Conservation (phyloP, 2,888 invertebrate genomes). For the Enoplolaimus lenunculus region DNA sequence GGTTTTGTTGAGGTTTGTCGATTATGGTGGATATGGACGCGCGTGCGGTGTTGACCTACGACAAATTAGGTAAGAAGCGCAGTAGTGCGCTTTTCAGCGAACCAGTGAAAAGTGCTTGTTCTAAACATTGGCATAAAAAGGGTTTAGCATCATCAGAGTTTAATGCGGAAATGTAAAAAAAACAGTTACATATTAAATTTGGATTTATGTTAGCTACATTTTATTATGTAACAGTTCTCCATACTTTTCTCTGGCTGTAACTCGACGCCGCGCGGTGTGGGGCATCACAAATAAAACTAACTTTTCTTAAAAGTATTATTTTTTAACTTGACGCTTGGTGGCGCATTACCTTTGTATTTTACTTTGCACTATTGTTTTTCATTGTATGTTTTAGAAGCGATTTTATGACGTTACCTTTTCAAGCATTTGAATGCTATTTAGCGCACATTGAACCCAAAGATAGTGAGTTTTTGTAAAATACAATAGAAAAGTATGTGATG, state of each 20-base stretch:
- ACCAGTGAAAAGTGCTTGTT: neutral
- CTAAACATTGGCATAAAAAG: conserved; percentile 8
- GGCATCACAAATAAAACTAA: no score
- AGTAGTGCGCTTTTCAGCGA: neutral
- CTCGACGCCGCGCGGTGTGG: no score
- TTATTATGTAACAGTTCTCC: no score
- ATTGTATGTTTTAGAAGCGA: conserved; percentile 61
- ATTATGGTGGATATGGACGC: conserved; percentile 80
- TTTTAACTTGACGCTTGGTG: no score
- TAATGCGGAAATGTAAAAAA: conserved; percentile 7
- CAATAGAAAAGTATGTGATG: no score
- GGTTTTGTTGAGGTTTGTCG: conserved; percentile 72
- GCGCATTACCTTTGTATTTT: no score
- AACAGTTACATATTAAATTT: neutral
- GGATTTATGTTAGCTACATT: no score
- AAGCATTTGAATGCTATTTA: conserved; percentile 83
- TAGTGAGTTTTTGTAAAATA: conserved; percentile 54
- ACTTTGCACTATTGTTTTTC: no score
- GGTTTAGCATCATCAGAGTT: neutral
- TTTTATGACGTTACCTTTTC: conserved; percentile 85
- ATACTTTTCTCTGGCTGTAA: no score
- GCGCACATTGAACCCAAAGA: conserved; percentile 68
- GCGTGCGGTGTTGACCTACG: conserved; percentile 62
- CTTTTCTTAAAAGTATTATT: no score
- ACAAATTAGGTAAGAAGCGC: conserved; percentile 55